A percentile compares a stretch with the other conserved stretches of the same genome.
Evolutionary conservation across 2,888 invertebrate species (phyloP).

Genomic region (Epistrophella euchroma): DNA sequence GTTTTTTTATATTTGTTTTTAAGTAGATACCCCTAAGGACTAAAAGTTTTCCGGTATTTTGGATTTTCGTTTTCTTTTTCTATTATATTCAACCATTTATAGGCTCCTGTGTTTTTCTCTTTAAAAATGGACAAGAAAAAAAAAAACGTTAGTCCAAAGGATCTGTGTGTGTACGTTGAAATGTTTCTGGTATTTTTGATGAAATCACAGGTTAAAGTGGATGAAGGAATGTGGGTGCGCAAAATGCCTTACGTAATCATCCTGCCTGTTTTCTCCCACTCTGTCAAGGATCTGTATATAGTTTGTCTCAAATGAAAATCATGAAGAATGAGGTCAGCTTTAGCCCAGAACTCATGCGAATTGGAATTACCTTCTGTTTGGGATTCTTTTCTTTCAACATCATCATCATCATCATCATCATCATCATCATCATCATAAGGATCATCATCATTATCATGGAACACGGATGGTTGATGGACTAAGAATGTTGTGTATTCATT

Average conservation of each 20-base stretch:
- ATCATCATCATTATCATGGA: constrained; percentile 26
- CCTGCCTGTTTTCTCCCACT: not conserved
- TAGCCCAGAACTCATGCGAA: constrained; percentile 17
- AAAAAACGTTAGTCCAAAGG: constrained; percentile 9
- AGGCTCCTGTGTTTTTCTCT: not conserved
- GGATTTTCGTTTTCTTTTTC: not conserved
- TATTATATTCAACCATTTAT: not conserved
- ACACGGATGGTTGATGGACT: constrained; percentile 33
- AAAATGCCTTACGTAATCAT: constrained; percentile 25
- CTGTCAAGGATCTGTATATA: constrained; percentile 12
- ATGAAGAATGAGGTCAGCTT: constrained; percentile 22
- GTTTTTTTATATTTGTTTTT: not conserved
- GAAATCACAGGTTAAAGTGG: constrained; percentile 41
- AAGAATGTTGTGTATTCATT: constrained; percentile 36
- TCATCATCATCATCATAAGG: not conserved
- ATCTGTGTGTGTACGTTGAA: constrained; percentile 21
- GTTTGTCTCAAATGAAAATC: constrained; percentile 22
- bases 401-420: constrained; percentile 11
- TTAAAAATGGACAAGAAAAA: not conserved
- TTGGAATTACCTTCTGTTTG: constrained; percentile 25
- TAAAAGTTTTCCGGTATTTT: constrained; percentile 11
- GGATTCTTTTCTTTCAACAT: constrained; percentile 11
- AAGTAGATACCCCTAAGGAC: no score
- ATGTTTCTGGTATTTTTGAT: constrained; percentile 23
- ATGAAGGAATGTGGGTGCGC: constrained; percentile 17